These are phyloP conservation scores for Ashinkailepas kermadecensis DNA, from an alignment of 2,888 invertebrate species.

Conservation along the genomic window DNA sequence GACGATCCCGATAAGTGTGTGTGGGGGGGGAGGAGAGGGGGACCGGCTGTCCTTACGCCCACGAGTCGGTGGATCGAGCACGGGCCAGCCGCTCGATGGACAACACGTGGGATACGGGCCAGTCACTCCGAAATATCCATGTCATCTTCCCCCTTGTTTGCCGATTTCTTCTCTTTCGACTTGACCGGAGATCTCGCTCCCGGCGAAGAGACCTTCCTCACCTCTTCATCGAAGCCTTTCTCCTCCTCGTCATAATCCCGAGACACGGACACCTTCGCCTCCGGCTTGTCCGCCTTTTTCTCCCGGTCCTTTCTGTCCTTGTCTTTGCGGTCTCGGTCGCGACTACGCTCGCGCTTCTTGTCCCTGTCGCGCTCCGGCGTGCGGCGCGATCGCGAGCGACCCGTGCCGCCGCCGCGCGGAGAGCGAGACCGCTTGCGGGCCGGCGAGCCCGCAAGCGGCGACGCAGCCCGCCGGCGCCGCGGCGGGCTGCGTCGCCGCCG, in stretches of 20 bases:
- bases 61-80: too few species aligned
- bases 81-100: too few species aligned
- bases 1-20: too few species aligned
- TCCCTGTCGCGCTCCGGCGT: not conserved
- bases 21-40: too few species aligned
- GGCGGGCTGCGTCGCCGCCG: too few species aligned
- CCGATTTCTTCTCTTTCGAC: not conserved
- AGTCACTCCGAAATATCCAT: conserved; percentile 67
- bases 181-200: not conserved
- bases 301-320: conserved; percentile 39
- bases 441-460: not conserved
- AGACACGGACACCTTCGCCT: conserved; percentile 39
- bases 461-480: not conserved
- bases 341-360: not conserved
- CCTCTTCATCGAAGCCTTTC: conserved; percentile 45
- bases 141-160: conserved; percentile 38
- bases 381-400: not conserved
- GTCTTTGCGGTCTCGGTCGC: not conserved
- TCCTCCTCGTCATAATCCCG: conserved; percentile 52
- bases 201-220: not conserved
- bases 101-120: too few species aligned
- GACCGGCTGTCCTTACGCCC: too few species aligned
- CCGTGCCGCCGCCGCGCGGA: conserved; percentile 40
- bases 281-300: conserved; percentile 24
- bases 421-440: conserved; percentile 41